A percentile compares a stretch with the other conserved stretches of the same genome.
Conservation (phyloP, 2,113 vertebrate genomes). For the Urocynchramus pylzowi region DNA sequence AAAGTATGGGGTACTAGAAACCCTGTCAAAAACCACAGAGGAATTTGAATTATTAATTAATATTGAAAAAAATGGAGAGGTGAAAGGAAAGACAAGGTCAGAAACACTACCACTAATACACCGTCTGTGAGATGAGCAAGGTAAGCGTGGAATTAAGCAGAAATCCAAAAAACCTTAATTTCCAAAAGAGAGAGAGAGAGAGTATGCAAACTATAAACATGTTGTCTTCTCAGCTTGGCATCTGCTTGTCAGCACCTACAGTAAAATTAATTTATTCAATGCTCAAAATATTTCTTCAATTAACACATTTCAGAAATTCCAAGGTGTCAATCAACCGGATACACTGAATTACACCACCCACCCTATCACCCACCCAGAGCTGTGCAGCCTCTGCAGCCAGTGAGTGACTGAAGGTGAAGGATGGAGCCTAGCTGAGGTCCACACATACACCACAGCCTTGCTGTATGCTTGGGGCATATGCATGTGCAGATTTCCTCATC, state of each 20-base stretch:
- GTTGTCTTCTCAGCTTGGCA: not conserved
- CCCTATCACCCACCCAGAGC: not conserved
- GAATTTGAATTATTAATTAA: not conserved
- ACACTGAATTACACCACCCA: not conserved
- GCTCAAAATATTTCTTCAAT: not conserved
- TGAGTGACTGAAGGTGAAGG: not conserved
- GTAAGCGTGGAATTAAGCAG: not conserved
- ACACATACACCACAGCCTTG: not conserved
- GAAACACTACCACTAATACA: not conserved
- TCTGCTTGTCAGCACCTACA: not conserved
- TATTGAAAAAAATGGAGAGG: not conserved
- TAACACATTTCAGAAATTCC: not conserved
- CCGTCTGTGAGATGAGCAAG: not conserved
- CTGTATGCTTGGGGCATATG: fast-evolving
- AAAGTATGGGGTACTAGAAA: not conserved
- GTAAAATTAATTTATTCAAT: not conserved
- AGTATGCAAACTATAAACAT: not conserved
- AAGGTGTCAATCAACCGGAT: not conserved
- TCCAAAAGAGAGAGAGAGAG: not conserved
- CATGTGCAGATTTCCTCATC: not conserved
- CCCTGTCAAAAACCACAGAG: not conserved
- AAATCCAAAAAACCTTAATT: not conserved
- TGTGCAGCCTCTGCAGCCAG: not conserved
- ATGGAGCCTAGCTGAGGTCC: not conserved
- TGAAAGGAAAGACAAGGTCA: not conserved